Evolutionary conservation across 1,140 invertebrate species (phyloP).

Genomic region (Sycobia sp.): DNA sequence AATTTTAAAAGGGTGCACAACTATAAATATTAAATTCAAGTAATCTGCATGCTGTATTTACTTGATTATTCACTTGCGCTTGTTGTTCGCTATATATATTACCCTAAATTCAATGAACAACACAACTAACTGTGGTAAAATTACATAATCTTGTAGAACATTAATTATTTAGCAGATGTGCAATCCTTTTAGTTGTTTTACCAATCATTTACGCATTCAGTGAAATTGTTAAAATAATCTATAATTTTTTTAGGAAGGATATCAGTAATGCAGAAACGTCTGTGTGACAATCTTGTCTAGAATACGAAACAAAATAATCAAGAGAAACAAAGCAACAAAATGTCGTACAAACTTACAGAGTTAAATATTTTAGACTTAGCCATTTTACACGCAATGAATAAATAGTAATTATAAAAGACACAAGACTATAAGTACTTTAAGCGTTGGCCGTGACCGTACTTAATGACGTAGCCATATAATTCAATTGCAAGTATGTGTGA

Average conservation of each 20-base stretch:
- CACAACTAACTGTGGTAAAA: too few relatives aligned
- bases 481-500: constrained; percentile 58
- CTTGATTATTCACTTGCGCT: too few relatives aligned
- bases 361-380: constrained; percentile 54
- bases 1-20: too few relatives aligned
- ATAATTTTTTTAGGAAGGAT: constrained; percentile 65
- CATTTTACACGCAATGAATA: constrained; percentile 49
- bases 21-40: too few relatives aligned
- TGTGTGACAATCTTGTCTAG: constrained; percentile 56
- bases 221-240: too few relatives aligned
- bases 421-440: constrained; percentile 51
- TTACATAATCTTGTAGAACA: too few relatives aligned
- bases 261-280: constrained; percentile 67
- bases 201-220: too few relatives aligned
- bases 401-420: constrained; percentile 29
- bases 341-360: constrained; percentile 54
- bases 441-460: constrained; percentile 60
- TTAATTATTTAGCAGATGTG: too few relatives aligned
- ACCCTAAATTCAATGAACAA: too few relatives aligned
- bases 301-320: constrained; percentile 42
- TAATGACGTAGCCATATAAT: constrained; percentile 56
- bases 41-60: too few relatives aligned
- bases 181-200: too few relatives aligned
- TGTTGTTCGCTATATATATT: too few relatives aligned
- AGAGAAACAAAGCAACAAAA: constrained; percentile 38